Percentiles rank a stretch among this genome's conserved stretches.
Conservation (phyloP, 2,113 vertebrate species). For the Agelaius tricolor region DNA sequence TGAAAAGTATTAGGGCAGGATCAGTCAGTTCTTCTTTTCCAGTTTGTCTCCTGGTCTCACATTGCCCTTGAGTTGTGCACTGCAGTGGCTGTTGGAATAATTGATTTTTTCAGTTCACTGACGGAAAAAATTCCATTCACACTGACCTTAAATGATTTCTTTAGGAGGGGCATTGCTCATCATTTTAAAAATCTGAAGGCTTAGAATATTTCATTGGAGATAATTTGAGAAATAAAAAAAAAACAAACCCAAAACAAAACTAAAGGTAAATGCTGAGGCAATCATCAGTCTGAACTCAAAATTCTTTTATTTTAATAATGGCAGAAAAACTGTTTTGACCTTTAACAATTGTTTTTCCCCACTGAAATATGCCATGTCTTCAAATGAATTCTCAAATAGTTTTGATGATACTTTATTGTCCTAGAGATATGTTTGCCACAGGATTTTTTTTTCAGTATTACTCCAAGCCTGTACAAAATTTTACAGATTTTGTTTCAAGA, state of each 20-base stretch:
- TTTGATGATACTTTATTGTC: neutral
- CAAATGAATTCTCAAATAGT: neutral
- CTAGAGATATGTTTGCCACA: accelerated
- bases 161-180: neutral
- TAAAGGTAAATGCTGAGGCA: neutral
- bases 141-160: slow-evolving; percentile 27
- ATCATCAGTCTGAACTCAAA: neutral
- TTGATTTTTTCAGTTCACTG: slow-evolving; percentile 63
- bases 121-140: slow-evolving; percentile 44
- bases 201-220: neutral
- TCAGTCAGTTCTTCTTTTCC: neutral
- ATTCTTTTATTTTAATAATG: neutral
- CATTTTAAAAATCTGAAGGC: neutral
- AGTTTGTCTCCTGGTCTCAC: neutral
- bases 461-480: neutral
- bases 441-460: neutral
- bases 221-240: neutral
- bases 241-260: neutral
- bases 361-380: neutral
- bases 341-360: neutral
- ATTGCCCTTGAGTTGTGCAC: slow-evolving; percentile 32
- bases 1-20: neutral
- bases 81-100: slow-evolving; percentile 25
- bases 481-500: neutral
- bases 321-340: neutral